Evolutionary conservation across 2,888 invertebrate species (phyloP).

Genomic region (Scrobipalpa costella): DNA sequence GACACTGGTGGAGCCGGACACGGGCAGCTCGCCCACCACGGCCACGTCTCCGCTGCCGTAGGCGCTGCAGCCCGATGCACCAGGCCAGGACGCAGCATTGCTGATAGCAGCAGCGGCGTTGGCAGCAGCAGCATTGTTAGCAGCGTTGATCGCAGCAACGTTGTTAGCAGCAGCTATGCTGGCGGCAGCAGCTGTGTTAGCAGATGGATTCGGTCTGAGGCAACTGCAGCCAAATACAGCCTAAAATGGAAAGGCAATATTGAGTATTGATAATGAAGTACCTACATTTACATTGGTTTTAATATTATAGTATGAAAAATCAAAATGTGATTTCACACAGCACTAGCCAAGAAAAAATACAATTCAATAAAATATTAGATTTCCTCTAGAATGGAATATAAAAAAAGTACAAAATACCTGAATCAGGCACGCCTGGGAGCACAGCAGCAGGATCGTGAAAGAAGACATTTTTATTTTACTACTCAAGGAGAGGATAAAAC

Average conservation of each 20-base stretch:
- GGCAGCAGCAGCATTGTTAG: slow-evolving; percentile 44
- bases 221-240: neutral
- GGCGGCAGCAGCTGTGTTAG: neutral
- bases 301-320: neutral
- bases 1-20: slow-evolving; percentile 42
- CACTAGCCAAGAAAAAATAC: too few species aligned
- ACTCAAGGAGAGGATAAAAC: too few species aligned
- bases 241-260: neutral
- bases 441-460: slow-evolving; percentile 43
- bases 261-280: neutral
- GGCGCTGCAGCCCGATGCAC: slow-evolving; percentile 38
- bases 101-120: slow-evolving; percentile 41
- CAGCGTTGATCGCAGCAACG: neutral
- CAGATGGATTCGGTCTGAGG: neutral
- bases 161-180: neutral
- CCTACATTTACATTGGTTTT: neutral
- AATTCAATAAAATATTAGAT: neutral
- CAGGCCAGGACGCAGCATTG: too few species aligned
- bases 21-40: slow-evolving; percentile 38
- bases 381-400: neutral
- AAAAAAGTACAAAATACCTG: slow-evolving; percentile 37
- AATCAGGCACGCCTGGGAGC: slow-evolving; percentile 52
- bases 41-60: slow-evolving; percentile 37
- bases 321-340: neutral
- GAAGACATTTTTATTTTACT: slow-evolving; percentile 43